Evolutionary conservation across 2,113 vertebrate species (phyloP), one percentile per base, ranked within the genome.

Genomic region (Helogale parvula): DNA sequence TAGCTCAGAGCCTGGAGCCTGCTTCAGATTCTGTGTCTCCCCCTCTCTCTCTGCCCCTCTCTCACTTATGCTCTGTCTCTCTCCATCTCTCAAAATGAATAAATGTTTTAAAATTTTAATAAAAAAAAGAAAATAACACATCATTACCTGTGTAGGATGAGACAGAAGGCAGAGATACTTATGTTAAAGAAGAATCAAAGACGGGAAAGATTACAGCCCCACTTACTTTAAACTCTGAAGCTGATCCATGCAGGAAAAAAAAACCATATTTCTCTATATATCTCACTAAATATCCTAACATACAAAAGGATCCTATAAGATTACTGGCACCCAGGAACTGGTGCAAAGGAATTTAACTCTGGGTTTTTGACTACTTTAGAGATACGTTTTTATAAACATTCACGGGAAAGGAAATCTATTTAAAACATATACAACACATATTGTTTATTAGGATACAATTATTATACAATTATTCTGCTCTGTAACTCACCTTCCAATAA

Each of bases 321-420:
- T 31, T 52, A 25, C 0, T 57, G 54, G 54, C 31, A 93, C 19
- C n/a, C 31, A 25, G 69, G 33, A 84, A 2, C 45, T 82, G 21
- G 19, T 47, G 0, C 47, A 92, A 77, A 97, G 31, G 9, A 82
- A 69, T 90, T 95, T 91, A 87, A 84, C 21, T 95, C 25, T 66
- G 52, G 21, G 54, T 71, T 95, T 89, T 90, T 21, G 92, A 71
- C 47, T 57, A 25, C 50, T 69, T 88, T 68, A 85, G 9, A 95
- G 77, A 82, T 15, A 88, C 0, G 52, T 54, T 69, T 63, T 83
- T n/a, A 85, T 38, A 72, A 88, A 33, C 31, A 95, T n/a, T 86
- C 29, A 17, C 12, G 33, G 69, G 57, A 87, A 86, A 57, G 25
- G 41, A 96, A 93, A 68, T 76, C 29, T 50, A 4, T 77, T 88